phyloP scores from a whole-genome alignment of 2,113 vertebrate genomes.

The Zosterops pallidus region DNA sequence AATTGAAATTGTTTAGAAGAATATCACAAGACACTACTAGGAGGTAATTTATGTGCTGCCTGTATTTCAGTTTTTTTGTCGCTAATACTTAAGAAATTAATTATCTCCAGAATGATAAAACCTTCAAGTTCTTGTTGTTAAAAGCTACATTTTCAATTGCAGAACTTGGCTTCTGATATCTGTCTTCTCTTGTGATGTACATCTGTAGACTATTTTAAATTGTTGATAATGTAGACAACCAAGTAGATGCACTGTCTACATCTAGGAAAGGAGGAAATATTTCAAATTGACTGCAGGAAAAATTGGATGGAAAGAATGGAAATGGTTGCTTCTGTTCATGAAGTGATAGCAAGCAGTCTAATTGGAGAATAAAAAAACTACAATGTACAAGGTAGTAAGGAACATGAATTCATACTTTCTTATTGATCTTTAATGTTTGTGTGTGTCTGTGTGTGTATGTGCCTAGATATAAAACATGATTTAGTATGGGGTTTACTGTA shows the following conservation, averaged over 20 bases:
- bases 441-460: background rate
- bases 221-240: background rate
- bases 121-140: background rate
- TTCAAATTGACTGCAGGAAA: background rate
- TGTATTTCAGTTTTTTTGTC: background rate
- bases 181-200: background rate
- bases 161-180: background rate
- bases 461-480: background rate
- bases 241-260: background rate
- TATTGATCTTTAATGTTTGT: background rate
- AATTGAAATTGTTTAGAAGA: conserved; percentile 4
- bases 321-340: background rate
- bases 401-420: background rate
- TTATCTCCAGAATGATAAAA: background rate
- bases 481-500: background rate
- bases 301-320: background rate
- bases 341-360: background rate
- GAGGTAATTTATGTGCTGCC: background rate
- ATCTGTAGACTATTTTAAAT: background rate
- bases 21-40: background rate
- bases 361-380: background rate
- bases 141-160: background rate
- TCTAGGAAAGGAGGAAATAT: background rate
- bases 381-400: background rate
- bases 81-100: background rate